These are phyloP conservation scores for Pediacus dermestoides DNA, from an alignment of 2,888 invertebrate genomes.

Conservation along the genomic window DNA sequence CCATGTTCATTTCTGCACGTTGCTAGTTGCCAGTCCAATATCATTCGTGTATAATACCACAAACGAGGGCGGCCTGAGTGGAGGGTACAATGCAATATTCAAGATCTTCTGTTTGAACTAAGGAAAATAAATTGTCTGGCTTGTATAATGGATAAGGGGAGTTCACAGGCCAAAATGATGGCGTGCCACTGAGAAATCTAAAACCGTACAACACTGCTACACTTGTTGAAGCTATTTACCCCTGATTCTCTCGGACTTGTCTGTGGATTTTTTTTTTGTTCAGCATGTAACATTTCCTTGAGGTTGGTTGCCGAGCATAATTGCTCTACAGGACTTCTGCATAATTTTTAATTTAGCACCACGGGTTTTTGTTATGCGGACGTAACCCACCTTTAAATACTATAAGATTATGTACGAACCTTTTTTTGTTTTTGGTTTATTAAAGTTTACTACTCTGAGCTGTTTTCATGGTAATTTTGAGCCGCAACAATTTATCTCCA, in stretches of 20 bases:
- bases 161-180: slow-evolving; percentile 39
- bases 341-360: neutral
- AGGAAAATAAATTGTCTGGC: slow-evolving; percentile 46
- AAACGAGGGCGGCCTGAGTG: slow-evolving; percentile 4
- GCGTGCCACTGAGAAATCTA: slow-evolving; percentile 40
- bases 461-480: too few species aligned
- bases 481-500: too few species aligned
- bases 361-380: neutral
- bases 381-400: too few species aligned
- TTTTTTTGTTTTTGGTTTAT: too few species aligned
- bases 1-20: slow-evolving; percentile 6
- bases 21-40: too few species aligned
- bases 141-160: slow-evolving; percentile 44
- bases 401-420: too few species aligned
- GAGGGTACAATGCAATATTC: slow-evolving; percentile 42
- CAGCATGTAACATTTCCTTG: too few species aligned
- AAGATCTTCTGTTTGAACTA: slow-evolving; percentile 43
- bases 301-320: too few species aligned
- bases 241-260: neutral
- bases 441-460: too few species aligned
- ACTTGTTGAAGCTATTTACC: slow-evolving; percentile 10
- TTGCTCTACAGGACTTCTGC: too few species aligned
- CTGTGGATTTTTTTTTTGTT: neutral
- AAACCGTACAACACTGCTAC: slow-evolving; percentile 14
- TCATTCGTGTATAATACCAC: neutral